Evolutionary conservation across 2,113 vertebrate genomes (phyloP).

Genomic region (Campylomormyrus tamandua): DNA sequence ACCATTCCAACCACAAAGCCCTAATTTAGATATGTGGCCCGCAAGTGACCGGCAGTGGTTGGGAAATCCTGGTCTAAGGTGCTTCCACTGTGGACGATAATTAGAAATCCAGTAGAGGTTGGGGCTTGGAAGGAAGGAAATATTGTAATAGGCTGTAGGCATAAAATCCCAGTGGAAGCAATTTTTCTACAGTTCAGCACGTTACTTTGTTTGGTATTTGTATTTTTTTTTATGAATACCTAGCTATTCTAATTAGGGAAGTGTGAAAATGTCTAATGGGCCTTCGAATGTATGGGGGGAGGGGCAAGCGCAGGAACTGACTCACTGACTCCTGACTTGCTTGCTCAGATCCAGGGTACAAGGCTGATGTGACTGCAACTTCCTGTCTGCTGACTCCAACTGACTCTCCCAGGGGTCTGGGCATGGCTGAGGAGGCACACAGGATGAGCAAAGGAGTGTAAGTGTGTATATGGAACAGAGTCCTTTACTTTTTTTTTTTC

Average conservation of each 20-base stretch:
- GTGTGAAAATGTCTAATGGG: not conserved
- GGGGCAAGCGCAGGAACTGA: not conserved
- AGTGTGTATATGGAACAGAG: slow-evolving; percentile 35
- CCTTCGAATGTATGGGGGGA: not conserved
- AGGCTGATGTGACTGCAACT: slow-evolving; percentile 37
- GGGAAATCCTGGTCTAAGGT: not conserved
- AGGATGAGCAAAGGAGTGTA: slow-evolving; percentile 48
- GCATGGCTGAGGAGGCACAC: slow-evolving; percentile 43
- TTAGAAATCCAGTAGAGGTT: not conserved
- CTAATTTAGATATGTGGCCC: not conserved
- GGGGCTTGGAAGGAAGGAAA: not conserved
- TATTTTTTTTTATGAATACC: not conserved
- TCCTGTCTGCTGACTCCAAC: slow-evolving; percentile 38
- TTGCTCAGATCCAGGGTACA: slow-evolving; percentile 44
- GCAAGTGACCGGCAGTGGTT: not conserved
- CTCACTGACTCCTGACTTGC: not conserved
- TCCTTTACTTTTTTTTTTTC: not conserved
- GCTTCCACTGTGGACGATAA: not conserved
- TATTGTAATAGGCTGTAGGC: not conserved
- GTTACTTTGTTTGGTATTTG: not conserved
- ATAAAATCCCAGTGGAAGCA: not conserved
- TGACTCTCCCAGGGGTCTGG: slow-evolving; percentile 32
- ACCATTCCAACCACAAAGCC: not conserved
- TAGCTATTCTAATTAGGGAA: not conserved
- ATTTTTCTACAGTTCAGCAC: not conserved